Percentiles rank a stretch among this genome's conserved stretches.
Evolutionary conservation across 1,140 invertebrate genomes (phyloP).

Genomic region (Cepaea nemoralis): DNA sequence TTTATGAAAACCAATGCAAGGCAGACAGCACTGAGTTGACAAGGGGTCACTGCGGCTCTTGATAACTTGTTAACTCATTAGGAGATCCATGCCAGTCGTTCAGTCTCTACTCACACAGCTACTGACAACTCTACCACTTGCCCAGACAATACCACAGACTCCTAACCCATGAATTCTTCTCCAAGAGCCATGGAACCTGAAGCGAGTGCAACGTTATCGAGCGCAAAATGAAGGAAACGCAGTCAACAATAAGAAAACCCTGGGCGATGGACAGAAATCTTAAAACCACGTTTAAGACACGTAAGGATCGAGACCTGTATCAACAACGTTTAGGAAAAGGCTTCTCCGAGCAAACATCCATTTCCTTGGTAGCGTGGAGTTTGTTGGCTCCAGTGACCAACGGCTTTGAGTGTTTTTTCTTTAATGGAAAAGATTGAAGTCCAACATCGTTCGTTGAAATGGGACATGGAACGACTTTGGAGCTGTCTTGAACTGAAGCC

Average conservation of each 20-base stretch:
- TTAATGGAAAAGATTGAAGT: slow-evolving; percentile 1
- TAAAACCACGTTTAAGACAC: neutral
- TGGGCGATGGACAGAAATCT: neutral
- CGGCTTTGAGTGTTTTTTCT: too few relatives aligned
- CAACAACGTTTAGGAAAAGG: slow-evolving; percentile 15
- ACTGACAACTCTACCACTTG: too few relatives aligned
- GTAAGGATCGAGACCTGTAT: neutral
- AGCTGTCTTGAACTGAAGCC: neutral
- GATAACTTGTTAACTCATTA: too few relatives aligned
- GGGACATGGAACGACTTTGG: neutral
- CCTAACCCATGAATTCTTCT: too few relatives aligned
- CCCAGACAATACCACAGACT: too few relatives aligned
- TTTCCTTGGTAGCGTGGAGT: neutral
- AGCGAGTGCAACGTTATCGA: too few relatives aligned
- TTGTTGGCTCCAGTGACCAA: neutral
- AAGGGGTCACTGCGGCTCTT: too few relatives aligned
- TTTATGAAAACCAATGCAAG: too few relatives aligned
- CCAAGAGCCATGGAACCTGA: too few relatives aligned
- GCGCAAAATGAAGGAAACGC: neutral
- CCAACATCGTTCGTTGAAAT: neutral
- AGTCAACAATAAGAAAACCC: neutral
- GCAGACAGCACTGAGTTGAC: too few relatives aligned
- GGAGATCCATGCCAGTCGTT: too few relatives aligned
- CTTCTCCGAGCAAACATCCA: neutral
- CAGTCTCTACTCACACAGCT: too few relatives aligned